Evolutionary conservation across 2,113 vertebrate species (phyloP), one percentile per base, ranked within the genome.

Genomic region (Taurulus bubalis): DNA sequence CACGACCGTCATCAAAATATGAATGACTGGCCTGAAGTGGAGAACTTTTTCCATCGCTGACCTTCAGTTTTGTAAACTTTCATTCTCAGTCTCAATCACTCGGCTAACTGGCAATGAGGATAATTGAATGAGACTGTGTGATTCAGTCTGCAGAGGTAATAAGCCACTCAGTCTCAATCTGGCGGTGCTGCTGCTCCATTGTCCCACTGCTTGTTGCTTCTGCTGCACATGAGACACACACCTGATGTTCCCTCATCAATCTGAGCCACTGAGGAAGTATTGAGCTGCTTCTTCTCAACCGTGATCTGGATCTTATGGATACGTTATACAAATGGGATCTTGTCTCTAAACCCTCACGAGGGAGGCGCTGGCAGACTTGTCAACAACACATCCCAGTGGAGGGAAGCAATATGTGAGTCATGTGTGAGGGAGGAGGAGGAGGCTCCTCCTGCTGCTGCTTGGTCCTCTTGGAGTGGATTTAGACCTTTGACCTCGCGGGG

Each of bases 111-210:
- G 20, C 20, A 51, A 51, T 22, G 49, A 51, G 49, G 49, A 20
- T 9, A 51, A 51, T 51, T 51, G 49, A 51, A 51, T 2, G 8
- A 51, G 49, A n/a, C 47, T 51, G 7, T 16, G 8, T 22, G 18
- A 22, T 22, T 51, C 2, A 51, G 49, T 51, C 2, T 8, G 20
- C 49, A 69, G 63, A 79, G 75, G 79, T 63, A 77, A 65, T 63
- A 80, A 74, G 66, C 82, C 78, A 79, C 68, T 85, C 79, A 67
- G 28, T 26, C 45, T 78, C 70, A 84, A 68, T 82, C 65, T 79
- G 74, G 24, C 59, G 71, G 40, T 63, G 1, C 42, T 71, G 78
- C 82, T 60, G 73, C 71, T 71, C 64, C 64, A 70, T 64, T 67
- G 51, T 60, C 34, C 20, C 34, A 34, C 16, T 30, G 22, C 18